phyloP scores from a whole-genome alignment of 2,888 invertebrate species.

The Stenodema calcarata region DNA sequence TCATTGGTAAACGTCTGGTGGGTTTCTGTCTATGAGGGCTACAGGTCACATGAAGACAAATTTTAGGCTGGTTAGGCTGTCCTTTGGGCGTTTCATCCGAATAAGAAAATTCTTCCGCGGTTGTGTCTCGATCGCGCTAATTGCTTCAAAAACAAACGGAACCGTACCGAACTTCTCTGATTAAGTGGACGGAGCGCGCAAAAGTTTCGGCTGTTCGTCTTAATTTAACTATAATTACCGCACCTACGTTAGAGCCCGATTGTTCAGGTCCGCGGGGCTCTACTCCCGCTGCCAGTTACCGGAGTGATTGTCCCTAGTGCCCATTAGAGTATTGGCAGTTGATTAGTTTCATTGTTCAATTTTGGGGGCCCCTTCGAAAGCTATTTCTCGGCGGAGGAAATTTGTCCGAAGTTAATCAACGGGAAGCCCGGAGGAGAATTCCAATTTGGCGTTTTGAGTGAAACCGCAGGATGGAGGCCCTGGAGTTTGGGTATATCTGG shows the following conservation, averaged over 20 bases:
- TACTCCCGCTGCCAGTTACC: neutral
- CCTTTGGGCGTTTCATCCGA: too few species aligned
- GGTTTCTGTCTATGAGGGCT: too few species aligned
- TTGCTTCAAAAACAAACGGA: too few species aligned
- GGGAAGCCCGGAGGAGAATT: neutral
- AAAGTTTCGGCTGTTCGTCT: too few species aligned
- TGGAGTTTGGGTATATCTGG: neutral
- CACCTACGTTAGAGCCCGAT: neutral
- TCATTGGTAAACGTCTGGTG: too few species aligned
- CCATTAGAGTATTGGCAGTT: conserved; percentile 27
- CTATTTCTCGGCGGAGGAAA: neutral
- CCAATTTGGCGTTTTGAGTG: neutral
- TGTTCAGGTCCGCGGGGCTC: neutral
- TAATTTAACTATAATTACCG: neutral
- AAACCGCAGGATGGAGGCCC: neutral
- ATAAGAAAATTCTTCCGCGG: too few species aligned
- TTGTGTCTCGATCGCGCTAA: too few species aligned
- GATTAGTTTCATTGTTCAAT: conserved; percentile 26
- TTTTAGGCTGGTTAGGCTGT: too few species aligned
- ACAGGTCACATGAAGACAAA: too few species aligned
- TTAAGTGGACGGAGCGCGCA: too few species aligned
- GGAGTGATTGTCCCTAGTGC: neutral
- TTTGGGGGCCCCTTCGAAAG: neutral
- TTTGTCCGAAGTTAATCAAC: neutral
- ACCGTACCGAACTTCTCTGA: too few species aligned